A percentile compares a stretch with the other conserved stretches of the same genome.
These are phyloP conservation scores for Spongilla lacustris DNA, from an alignment of 37 sponge, comb jelly and placozoan species.

Conservation along the genomic window DNA sequence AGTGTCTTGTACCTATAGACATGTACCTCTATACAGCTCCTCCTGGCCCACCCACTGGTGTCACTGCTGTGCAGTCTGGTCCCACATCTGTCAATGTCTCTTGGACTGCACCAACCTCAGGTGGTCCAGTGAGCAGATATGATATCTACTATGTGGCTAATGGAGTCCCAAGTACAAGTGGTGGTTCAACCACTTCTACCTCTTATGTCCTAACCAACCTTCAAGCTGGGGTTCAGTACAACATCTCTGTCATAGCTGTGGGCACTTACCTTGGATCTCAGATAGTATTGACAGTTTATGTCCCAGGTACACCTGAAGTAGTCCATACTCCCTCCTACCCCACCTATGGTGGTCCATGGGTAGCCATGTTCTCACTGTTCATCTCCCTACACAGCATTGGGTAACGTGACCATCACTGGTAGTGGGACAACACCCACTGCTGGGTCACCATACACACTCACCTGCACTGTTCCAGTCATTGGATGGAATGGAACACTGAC, in stretches of 20 bases:
- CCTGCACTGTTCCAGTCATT: conserved; percentile 15
- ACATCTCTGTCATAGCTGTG: neutral
- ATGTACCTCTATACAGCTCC: neutral
- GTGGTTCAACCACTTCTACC: neutral
- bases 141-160: neutral
- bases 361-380: too few species aligned
- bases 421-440: conserved; percentile 4
- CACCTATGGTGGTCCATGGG: too few species aligned
- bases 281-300: too few species aligned
- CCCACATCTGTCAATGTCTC: neutral
- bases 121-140: neutral
- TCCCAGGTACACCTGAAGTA: too few species aligned
- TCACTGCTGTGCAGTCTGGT: conserved; percentile 1
- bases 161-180: neutral
- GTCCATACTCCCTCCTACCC: too few species aligned
- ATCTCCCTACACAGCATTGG: too few species aligned
- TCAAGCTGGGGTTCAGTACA: neutral
- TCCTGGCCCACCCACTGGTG: neutral
- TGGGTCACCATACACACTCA: conserved; percentile 30
- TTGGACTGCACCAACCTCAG: neutral
- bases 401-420: too few species aligned
- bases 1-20: neutral
- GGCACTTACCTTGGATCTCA: neutral
- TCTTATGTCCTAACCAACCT: neutral
- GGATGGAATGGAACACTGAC: too few species aligned